Evolutionary conservation across 2,113 vertebrate species (phyloP).

Genomic region (Oostethus manadensis): DNA sequence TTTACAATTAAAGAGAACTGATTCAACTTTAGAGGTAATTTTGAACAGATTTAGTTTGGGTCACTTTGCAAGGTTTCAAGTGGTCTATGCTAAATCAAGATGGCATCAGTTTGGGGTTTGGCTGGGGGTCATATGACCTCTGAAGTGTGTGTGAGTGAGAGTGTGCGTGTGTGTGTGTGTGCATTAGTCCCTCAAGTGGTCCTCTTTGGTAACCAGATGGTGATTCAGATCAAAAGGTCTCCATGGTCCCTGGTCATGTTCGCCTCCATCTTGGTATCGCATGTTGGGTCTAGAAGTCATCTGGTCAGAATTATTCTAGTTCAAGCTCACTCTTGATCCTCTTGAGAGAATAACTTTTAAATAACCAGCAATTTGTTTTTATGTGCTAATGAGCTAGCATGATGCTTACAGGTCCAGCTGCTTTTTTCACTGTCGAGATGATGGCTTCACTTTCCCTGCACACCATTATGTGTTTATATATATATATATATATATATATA

Average conservation of each 20-base stretch:
- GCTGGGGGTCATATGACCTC: constrained; percentile 24
- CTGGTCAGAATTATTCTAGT: constrained; percentile 42
- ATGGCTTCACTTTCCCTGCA: constrained; percentile 12
- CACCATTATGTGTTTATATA: background rate
- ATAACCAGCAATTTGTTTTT: too few species aligned
- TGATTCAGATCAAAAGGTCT: constrained; percentile 59
- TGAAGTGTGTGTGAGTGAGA: constrained; percentile 17
- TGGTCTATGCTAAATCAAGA: constrained; percentile 21
- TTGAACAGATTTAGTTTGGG: constrained; percentile 28
- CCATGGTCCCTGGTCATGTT: constrained; percentile 42
- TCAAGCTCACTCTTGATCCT: too few species aligned
- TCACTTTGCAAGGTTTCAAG: constrained; percentile 22
- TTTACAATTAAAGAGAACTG: too few species aligned
- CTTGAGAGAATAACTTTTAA: too few species aligned
- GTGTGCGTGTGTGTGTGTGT: constrained; percentile 10
- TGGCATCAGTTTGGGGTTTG: background rate
- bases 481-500: too few species aligned
- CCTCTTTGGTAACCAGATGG: constrained; percentile 47
- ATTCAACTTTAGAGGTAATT: background rate
- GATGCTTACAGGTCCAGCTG: constrained; percentile 5
- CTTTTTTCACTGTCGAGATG: background rate
- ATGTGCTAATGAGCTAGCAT: background rate
- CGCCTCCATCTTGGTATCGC: constrained; percentile 24
- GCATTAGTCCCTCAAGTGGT: constrained; percentile 25
- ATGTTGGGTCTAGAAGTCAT: constrained; percentile 40